Evolutionary conservation across 2,113 vertebrate species (phyloP).

Genomic region (Serinus canaria): DNA sequence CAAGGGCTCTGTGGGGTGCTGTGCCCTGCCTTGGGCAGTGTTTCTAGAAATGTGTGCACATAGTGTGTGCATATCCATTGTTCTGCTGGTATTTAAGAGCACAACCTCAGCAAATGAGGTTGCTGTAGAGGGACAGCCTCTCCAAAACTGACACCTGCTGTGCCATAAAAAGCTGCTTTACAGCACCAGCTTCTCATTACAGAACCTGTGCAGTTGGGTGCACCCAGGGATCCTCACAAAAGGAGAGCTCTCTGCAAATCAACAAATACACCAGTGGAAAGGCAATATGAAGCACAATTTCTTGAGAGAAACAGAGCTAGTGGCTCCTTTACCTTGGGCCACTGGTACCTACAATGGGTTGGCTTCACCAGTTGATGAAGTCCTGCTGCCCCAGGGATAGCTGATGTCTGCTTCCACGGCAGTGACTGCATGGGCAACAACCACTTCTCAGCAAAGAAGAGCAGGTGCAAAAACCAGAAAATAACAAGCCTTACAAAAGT

Average conservation of each 20-base stretch:
- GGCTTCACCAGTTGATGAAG: neutral
- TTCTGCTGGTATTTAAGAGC: neutral
- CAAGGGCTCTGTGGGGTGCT: fast-evolving
- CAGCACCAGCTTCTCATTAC: neutral
- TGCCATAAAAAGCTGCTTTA: neutral
- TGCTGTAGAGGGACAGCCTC: neutral
- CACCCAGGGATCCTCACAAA: neutral
- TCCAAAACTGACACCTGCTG: neutral
- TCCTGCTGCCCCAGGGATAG: neutral
- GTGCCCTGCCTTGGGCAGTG: neutral
- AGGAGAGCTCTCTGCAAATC: neutral
- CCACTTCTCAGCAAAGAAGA: neutral
- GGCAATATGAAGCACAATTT: neutral
- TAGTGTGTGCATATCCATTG: fast-evolving
- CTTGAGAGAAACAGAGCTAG: neutral
- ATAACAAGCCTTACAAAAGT: neutral
- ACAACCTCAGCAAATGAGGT: neutral
- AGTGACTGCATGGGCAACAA: neutral
- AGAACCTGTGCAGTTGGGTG: fast-evolving
- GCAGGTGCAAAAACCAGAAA: neutral
- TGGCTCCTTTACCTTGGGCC: neutral
- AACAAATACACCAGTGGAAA: fast-evolving
- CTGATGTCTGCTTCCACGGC: fast-evolving
- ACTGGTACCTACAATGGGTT: neutral
- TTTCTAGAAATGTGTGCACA: neutral